phyloP scores from a whole-genome alignment of 1,140 invertebrate species.

The Drosophila sulfurigaster region DNA sequence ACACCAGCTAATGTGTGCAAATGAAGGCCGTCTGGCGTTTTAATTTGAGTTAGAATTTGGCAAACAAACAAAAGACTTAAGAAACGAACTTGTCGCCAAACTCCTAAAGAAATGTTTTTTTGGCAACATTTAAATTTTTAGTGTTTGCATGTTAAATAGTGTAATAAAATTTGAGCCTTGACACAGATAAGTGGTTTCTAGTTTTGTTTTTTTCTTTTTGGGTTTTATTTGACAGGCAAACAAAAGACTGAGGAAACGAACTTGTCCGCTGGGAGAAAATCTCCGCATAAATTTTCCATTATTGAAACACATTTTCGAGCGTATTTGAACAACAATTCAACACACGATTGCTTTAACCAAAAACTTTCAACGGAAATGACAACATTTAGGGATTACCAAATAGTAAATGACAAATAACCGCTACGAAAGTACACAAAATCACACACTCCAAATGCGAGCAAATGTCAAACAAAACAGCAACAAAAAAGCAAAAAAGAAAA shows the following conservation, averaged over 20 bases:
- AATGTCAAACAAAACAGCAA: constrained; percentile 36
- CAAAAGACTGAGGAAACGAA: constrained; percentile 61
- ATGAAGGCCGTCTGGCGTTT: constrained; percentile 1
- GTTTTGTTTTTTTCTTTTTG: neutral
- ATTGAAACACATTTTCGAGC: constrained; percentile 12
- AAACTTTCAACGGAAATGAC: constrained; percentile 75
- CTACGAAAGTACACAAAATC: constrained; percentile 37
- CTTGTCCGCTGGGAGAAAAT: constrained; percentile 21
- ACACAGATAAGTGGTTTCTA: constrained; percentile 6
- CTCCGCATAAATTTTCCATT: constrained; percentile 3
- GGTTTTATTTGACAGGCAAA: constrained; percentile 16
- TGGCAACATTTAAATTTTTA: neutral
- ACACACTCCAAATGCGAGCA: constrained; percentile 35
- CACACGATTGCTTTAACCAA: constrained; percentile 48
- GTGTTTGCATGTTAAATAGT: constrained; percentile 10
- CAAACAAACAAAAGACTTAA: constrained; percentile 19
- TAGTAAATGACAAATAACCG: constrained; percentile 57
- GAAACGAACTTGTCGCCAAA: constrained; percentile 5
- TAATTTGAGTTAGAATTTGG: neutral
- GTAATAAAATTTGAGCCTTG: constrained; percentile 15
- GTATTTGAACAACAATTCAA: constrained; percentile 15
- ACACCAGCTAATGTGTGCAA: neutral
- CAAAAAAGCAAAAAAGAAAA: no score
- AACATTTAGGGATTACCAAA: constrained; percentile 66
- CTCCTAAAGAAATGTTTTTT: neutral